phyloP scores from a whole-genome alignment of 2,113 vertebrate species.

The Anseranas semipalmata region DNA sequence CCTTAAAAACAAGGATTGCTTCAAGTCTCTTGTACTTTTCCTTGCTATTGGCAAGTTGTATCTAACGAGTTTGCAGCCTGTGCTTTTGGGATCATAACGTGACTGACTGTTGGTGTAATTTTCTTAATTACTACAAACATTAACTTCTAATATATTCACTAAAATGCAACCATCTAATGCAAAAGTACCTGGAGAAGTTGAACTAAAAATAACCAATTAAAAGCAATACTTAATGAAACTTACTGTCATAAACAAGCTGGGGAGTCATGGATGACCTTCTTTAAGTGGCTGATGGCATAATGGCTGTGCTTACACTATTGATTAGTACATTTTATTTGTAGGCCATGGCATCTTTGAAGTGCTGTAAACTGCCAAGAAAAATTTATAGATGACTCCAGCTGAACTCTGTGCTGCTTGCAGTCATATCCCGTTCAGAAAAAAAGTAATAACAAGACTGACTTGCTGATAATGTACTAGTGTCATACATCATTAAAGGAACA shows the following conservation, averaged over 20 bases:
- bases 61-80: neutral
- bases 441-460: neutral
- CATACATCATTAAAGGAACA: neutral
- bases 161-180: neutral
- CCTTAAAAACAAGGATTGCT: neutral
- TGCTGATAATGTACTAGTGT: neutral
- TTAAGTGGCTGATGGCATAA: neutral
- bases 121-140: neutral
- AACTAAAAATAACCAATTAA: neutral
- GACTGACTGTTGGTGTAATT: neutral
- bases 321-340: neutral
- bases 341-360: neutral
- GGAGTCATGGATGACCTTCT: neutral
- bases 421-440: neutral
- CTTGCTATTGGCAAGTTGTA: neutral
- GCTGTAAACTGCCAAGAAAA: neutral
- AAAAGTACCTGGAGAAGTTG: neutral
- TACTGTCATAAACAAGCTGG: neutral
- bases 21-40: neutral
- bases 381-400: neutral
- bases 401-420: neutral
- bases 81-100: neutral
- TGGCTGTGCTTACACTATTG: neutral
- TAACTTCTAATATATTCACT: neutral
- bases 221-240: neutral